These are phyloP conservation scores for Melanostoma mellinum DNA, from an alignment of 2,888 invertebrate genomes.

Conservation along the genomic window DNA sequence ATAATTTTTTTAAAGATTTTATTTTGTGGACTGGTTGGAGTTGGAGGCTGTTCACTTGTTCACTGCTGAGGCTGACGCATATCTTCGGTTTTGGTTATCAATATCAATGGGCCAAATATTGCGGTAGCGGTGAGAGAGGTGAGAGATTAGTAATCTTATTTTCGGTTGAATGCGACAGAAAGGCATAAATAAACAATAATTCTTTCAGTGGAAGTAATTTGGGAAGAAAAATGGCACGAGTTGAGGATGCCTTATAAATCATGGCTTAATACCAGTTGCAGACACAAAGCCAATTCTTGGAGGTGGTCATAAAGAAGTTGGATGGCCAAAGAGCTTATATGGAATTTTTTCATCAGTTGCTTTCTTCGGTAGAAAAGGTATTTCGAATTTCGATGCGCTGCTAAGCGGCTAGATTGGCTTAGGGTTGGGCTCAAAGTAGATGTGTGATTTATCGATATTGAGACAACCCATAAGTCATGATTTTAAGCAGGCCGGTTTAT, in stretches of 20 bases:
- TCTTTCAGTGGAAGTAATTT: constrained; percentile 73
- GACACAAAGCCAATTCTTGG: constrained; percentile 72
- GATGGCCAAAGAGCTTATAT: constrained; percentile 48
- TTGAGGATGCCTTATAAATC: constrained; percentile 69
- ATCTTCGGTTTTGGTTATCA: constrained; percentile 4
- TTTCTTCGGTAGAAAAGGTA: constrained; percentile 35
- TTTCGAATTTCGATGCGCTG: constrained; percentile 42
- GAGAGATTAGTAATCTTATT: constrained; percentile 59
- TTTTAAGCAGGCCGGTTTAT: constrained; percentile 23
- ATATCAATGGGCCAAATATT: constrained; percentile 3
- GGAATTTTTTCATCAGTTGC: constrained; percentile 10
- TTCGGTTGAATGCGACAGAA: constrained; percentile 65
- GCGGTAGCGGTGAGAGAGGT: background rate
- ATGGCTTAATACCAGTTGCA: constrained; percentile 72
- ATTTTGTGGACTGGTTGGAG: background rate
- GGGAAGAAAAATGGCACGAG: constrained; percentile 73
- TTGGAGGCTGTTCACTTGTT: constrained; percentile 32
- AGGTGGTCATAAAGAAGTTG: constrained; percentile 63
- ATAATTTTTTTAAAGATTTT: constrained; percentile 48
- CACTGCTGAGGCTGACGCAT: constrained; percentile 47
- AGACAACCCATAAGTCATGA: constrained; percentile 48
- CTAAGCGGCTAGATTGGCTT: constrained; percentile 32
- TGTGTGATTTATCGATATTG: constrained; percentile 58
- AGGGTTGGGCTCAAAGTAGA: constrained; percentile 45
- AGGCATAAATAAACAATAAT: constrained; percentile 73